Evolutionary conservation across 2,888 invertebrate species (phyloP).

Genomic region (Tuberolachnus salignus): DNA sequence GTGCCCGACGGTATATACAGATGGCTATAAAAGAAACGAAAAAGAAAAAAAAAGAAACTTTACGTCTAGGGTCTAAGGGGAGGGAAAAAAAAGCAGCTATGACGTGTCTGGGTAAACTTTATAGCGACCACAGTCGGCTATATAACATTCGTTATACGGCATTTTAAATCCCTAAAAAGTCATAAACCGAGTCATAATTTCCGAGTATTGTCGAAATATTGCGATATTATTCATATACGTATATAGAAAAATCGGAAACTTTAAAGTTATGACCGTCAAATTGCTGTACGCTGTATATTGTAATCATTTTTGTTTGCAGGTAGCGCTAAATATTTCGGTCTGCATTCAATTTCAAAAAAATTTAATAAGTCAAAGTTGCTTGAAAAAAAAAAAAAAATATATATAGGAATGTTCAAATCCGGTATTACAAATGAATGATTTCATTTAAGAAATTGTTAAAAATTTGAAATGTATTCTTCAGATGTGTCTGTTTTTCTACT

Average conservation of each 20-base stretch:
- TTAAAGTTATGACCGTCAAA: too few relatives aligned
- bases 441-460: too few relatives aligned
- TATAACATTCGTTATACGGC: slow-evolving; percentile 44
- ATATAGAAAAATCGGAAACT: too few relatives aligned
- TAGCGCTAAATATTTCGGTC: too few relatives aligned
- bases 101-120: slow-evolving; percentile 44
- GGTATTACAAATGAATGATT: neutral
- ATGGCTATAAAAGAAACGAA: slow-evolving; percentile 23
- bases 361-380: too few relatives aligned
- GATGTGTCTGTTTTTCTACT: too few relatives aligned
- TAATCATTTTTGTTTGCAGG: too few relatives aligned
- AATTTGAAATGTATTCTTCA: too few relatives aligned
- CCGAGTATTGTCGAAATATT: slow-evolving; percentile 19
- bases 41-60: slow-evolving; percentile 25
- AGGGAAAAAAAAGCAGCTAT: neutral
- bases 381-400: too few relatives aligned
- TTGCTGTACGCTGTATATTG: too few relatives aligned
- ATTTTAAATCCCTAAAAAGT: slow-evolving; percentile 46
- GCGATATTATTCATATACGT: neutral
- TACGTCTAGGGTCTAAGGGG: slow-evolving; percentile 15
- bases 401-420: neutral
- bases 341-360: too few relatives aligned
- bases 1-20: slow-evolving; percentile 9
- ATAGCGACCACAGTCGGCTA: slow-evolving; percentile 43
- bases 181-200: slow-evolving; percentile 38